These are phyloP conservation scores for Notolepis coatsorum DNA, from an alignment of 2,797 vertebrate species.

Conservation along the genomic window DNA sequence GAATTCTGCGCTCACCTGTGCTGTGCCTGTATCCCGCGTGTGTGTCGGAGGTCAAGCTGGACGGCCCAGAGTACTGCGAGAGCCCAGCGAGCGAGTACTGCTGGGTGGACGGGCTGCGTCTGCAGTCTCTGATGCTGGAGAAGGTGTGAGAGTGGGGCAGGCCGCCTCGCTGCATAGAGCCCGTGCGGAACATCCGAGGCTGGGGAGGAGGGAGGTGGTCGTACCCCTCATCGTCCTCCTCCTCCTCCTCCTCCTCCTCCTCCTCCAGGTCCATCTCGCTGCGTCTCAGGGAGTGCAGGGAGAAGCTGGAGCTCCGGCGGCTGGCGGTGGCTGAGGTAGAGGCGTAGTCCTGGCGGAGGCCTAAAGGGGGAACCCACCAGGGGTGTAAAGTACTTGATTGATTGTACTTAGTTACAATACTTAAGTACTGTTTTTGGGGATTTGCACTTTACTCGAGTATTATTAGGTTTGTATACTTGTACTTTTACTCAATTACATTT, in stretches of 20 bases:
- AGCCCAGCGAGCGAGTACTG: conserved; percentile 88
- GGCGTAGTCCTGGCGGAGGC: conserved; percentile 97
- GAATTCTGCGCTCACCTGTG: conserved; percentile 82
- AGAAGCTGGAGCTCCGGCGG: conserved; percentile 90
- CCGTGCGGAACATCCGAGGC: conserved; percentile 90
- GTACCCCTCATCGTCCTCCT: conserved; percentile 93
- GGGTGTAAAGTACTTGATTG: no score
- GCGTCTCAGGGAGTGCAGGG: conserved; percentile 86
- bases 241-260: conserved; percentile 90
- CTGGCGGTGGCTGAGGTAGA: conserved; percentile 91
- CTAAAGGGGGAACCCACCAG: conserved; percentile 66
- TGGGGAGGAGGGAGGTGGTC: conserved; percentile 95
- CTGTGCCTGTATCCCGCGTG: conserved; percentile 82
- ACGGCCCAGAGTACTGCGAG: conserved; percentile 79
- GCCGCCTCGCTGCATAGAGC: conserved; percentile 91
- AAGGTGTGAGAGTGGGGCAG: conserved; percentile 97
- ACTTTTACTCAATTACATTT: no score
- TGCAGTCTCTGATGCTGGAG: conserved; percentile 94
- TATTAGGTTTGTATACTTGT: no score
- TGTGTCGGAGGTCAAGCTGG: conserved; percentile 81
- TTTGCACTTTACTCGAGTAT: no score
- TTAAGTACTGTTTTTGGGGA: no score
- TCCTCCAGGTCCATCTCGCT: conserved; percentile 90
- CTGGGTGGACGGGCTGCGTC: conserved; percentile 86
- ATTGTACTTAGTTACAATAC: no score